Evolutionary conservation across 2,888 invertebrate genomes (phyloP).

Genomic region (Eilema sororculum): DNA sequence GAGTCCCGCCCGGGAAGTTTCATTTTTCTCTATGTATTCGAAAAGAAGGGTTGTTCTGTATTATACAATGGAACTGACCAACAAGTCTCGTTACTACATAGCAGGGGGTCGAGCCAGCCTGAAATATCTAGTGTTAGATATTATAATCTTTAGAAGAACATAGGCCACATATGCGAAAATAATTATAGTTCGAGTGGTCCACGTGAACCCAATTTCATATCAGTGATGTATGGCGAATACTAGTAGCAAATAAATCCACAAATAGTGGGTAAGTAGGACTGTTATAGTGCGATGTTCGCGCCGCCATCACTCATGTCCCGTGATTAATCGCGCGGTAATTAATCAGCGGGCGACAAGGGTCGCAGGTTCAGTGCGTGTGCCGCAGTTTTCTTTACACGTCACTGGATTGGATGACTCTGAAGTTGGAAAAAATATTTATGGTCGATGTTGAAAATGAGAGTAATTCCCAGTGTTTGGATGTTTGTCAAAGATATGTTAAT

Average conservation of each 20-base stretch:
- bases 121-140: no score
- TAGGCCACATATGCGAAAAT: no score
- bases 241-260: not conserved
- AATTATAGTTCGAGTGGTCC: not conserved
- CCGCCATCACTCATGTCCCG: conserved; percentile 39
- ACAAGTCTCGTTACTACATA: no score
- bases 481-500: not conserved
- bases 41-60: no score
- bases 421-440: conserved; percentile 13
- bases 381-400: conserved; percentile 19
- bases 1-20: no score
- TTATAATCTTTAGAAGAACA: no score
- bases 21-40: no score
- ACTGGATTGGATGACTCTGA: conserved; percentile 9
- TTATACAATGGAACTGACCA: no score
- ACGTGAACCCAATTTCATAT: not conserved
- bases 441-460: not conserved
- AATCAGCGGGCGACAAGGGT: conserved; percentile 46
- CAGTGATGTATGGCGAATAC: not conserved
- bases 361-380: conserved; percentile 19
- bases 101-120: no score
- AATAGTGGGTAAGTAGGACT: conserved; percentile 6
- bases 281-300: conserved; percentile 19
- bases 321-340: conserved; percentile 51
- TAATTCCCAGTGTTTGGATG: not conserved